A percentile compares a stretch with the other conserved stretches of the same genome.
phyloP scores from a whole-genome alignment of 2,797 vertebrate species.

The Ctenosaura bakeri region DNA sequence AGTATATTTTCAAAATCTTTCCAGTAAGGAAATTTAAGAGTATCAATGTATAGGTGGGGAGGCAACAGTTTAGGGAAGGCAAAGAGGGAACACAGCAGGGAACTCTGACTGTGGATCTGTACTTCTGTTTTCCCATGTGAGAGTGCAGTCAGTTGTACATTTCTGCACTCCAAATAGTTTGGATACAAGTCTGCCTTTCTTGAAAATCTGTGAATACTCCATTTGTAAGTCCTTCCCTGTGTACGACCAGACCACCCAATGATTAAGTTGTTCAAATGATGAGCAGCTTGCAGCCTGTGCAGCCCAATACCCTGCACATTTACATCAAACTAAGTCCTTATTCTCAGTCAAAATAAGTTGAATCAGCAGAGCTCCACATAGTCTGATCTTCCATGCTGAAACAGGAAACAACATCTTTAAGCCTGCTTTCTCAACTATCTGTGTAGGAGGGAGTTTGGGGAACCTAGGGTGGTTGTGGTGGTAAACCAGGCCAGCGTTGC shows the following conservation, averaged over 20 bases:
- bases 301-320: neutral
- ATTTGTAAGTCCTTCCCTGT: neutral
- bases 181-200: neutral
- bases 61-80: too few species aligned
- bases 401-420: neutral
- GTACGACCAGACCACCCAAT: neutral
- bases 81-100: too few species aligned
- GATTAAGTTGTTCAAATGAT: neutral
- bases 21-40: too few species aligned
- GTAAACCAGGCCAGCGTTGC: neutral
- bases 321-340: neutral
- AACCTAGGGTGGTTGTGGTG: neutral
- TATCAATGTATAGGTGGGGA: too few species aligned
- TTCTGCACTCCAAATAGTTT: neutral
- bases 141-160: too few species aligned
- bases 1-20: too few species aligned
- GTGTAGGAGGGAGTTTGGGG: neutral
- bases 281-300: neutral
- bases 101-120: too few species aligned
- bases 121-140: too few species aligned
- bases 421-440: neutral
- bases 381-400: neutral
- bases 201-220: neutral
- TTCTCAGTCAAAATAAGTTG: neutral
- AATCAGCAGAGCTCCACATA: neutral